Evolutionary conservation across 2,888 invertebrate genomes (phyloP).

Genomic region (Callyntrura guangdongensis): DNA sequence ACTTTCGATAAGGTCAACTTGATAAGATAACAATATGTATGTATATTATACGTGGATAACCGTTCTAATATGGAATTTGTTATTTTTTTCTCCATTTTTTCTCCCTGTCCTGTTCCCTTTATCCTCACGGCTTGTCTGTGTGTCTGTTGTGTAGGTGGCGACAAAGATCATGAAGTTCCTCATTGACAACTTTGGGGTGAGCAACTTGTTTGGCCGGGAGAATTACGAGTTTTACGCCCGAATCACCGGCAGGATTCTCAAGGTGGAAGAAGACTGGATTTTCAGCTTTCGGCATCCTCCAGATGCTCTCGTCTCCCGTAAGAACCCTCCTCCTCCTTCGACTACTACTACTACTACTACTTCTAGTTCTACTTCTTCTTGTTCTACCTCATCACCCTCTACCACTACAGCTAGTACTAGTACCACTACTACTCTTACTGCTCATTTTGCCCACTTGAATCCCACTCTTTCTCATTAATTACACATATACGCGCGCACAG

Average conservation of each 20-base stretch:
- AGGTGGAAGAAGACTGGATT: slow-evolving; percentile 98
- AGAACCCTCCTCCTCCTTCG: slow-evolving; percentile 85
- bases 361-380: slow-evolving; percentile 32
- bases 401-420: slow-evolving; percentile 30
- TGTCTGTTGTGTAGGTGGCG: slow-evolving; percentile 95
- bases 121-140: no score
- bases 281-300: slow-evolving; percentile 97
- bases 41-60: no score
- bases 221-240: slow-evolving; percentile 98
- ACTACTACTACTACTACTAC: neutral
- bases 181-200: slow-evolving; percentile 98
- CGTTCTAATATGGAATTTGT: no score
- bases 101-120: no score
- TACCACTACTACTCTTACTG: no score
- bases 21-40: no score
- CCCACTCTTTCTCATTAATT: slow-evolving; percentile 71
- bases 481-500: no score
- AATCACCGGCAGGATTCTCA: slow-evolving; percentile 96
- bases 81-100: no score
- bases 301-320: slow-evolving; percentile 87
- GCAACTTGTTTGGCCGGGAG: slow-evolving; percentile 96
- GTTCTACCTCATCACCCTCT: no score
- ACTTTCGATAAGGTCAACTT: no score
- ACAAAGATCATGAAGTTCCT: slow-evolving; percentile 98
- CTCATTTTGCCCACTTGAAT: no score